Percentiles rank a stretch among this genome's conserved stretches.
phyloP scores from a whole-genome alignment of 2,888 invertebrate genomes.

The Odontocolon sp. region DNA sequence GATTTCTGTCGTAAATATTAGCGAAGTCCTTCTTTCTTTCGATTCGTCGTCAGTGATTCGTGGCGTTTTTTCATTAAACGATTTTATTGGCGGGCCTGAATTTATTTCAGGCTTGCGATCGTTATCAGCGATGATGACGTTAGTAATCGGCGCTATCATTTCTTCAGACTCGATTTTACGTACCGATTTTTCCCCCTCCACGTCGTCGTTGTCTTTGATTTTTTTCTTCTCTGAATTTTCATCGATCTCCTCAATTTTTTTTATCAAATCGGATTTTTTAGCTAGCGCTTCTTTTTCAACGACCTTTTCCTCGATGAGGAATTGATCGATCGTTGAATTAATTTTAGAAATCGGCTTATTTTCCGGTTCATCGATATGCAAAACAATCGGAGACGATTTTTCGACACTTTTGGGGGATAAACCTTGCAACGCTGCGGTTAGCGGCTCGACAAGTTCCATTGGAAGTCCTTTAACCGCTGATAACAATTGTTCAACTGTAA shows the following conservation, averaged over 20 bases:
- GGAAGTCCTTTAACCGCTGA: slow-evolving; percentile 75
- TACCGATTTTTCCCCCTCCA: slow-evolving; percentile 34
- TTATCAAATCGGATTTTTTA: background rate
- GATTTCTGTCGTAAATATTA: background rate
- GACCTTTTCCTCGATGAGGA: background rate
- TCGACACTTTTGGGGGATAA: slow-evolving; percentile 65
- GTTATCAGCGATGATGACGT: slow-evolving; percentile 50
- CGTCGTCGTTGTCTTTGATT: background rate
- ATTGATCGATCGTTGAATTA: background rate
- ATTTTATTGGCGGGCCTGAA: slow-evolving; percentile 23
- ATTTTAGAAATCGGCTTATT: background rate
- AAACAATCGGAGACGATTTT: background rate
- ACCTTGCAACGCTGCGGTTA: slow-evolving; percentile 73
- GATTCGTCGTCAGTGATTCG: slow-evolving; percentile 5
- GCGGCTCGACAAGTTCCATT: slow-evolving; percentile 73
- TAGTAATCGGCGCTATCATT: slow-evolving; percentile 34
- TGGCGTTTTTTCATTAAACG: background rate
- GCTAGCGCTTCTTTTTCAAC: background rate
- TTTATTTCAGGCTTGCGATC: slow-evolving; percentile 35
- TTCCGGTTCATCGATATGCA: background rate
- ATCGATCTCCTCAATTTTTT: background rate
- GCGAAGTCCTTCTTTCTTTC: slow-evolving; percentile 6
- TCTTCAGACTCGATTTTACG: slow-evolving; percentile 35
- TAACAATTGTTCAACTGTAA: slow-evolving; percentile 72
- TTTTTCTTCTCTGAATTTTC: slow-evolving; percentile 6